These are phyloP conservation scores for Girardinus metallicus DNA, from an alignment of 2,797 vertebrate genomes.

Conservation along the genomic window DNA sequence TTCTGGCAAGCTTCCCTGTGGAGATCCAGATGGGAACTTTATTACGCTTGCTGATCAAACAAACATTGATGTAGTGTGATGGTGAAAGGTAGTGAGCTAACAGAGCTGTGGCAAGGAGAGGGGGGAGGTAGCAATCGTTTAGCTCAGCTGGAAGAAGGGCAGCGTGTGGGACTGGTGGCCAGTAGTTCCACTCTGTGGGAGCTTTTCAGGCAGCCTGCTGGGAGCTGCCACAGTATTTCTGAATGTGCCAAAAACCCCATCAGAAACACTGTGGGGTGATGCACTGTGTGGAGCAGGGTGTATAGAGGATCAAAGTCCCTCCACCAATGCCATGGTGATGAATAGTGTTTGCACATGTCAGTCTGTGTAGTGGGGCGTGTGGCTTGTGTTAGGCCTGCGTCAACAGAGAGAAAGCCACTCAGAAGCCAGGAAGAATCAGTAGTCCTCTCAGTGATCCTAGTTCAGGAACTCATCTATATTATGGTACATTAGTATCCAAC, in stretches of 20 bases:
- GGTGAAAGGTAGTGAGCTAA: constrained; percentile 51
- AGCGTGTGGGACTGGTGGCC: constrained; percentile 31
- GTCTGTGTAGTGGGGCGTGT: constrained; percentile 59
- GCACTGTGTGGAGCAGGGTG: constrained; percentile 46
- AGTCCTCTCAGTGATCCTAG: constrained; percentile 1
- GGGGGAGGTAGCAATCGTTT: constrained; percentile 44
- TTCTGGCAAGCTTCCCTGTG: constrained; percentile 39
- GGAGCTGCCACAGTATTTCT: constrained; percentile 35
- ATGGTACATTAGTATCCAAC: neutral
- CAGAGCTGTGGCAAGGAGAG: constrained; percentile 15
- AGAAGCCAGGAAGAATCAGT: constrained; percentile 3
- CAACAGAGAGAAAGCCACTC: constrained; percentile 28
- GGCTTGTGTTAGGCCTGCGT: constrained; percentile 56
- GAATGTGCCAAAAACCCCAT: constrained; percentile 40
- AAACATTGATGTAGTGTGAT: constrained; percentile 65
- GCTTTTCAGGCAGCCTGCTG: constrained; percentile 29
- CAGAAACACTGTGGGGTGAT: constrained; percentile 28
- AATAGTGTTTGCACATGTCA: constrained; percentile 70
- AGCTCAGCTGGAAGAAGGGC: constrained; percentile 54
- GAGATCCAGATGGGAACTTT: constrained; percentile 74
- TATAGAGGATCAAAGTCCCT: constrained; percentile 56
- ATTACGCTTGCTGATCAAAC: constrained; percentile 73
- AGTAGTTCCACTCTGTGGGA: constrained; percentile 30
- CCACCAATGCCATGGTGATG: constrained; percentile 63
- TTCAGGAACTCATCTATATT: constrained; percentile 1